phyloP scores from a whole-genome alignment of 2,888 invertebrate genomes.

The Euproctis similis region DNA sequence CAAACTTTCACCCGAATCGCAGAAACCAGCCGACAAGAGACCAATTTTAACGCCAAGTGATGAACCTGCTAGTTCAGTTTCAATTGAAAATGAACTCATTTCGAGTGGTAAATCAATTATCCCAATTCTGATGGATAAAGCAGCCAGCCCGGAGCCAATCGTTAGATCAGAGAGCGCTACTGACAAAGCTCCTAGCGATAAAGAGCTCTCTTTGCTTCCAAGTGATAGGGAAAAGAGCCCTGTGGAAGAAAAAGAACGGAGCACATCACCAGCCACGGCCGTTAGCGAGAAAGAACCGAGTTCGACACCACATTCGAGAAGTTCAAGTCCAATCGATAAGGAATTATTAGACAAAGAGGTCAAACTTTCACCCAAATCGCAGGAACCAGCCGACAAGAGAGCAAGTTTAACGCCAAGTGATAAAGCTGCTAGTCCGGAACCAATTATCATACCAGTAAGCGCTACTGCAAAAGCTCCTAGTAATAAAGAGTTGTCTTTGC shows the following conservation, averaged over 20 bases:
- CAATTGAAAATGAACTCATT: too few species aligned
- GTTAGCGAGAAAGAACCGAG: too few species aligned
- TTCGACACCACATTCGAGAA: slow-evolving; percentile 9
- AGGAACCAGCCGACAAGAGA: slow-evolving; percentile 1
- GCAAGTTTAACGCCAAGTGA: too few species aligned
- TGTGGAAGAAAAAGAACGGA: too few species aligned
- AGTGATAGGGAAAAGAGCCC: slow-evolving; percentile 2
- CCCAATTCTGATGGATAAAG: not conserved
- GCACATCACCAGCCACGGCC: too few species aligned
- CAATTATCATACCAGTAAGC: too few species aligned
- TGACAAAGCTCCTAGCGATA: slow-evolving; percentile 3
- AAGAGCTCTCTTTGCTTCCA: slow-evolving; percentile 4
- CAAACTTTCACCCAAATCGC: not conserved
- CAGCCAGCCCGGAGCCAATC: not conserved
- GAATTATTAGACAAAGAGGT: not conserved
- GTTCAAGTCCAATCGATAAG: slow-evolving; percentile 2
- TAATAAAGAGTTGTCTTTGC: not conserved
- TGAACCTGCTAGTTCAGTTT: slow-evolving; percentile 1
- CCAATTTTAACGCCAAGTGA: not conserved
- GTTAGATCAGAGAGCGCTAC: slow-evolving; percentile 2
- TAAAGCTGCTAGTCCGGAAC: not conserved
- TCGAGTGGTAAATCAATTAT: too few species aligned
- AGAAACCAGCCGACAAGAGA: too few species aligned
- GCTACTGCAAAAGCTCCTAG: not conserved
- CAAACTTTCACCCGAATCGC: too few species aligned